Base-by-base conservation (phyloP, 2,888 invertebrate species). In the Magallana nippona region DNA sequence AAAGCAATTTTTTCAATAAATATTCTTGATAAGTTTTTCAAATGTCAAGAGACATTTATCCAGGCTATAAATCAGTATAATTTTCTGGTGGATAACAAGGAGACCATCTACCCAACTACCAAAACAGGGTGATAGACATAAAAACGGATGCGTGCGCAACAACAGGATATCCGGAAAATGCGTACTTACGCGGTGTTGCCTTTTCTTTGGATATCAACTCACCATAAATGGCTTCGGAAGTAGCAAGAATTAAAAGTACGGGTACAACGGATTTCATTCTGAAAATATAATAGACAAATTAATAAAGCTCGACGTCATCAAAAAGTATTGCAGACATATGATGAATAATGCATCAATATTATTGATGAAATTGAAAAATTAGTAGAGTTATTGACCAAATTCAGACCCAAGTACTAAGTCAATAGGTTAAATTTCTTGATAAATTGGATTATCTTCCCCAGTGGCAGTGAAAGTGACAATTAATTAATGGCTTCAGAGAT, bases 141-240 rank as follows among this genome's bases (percentile, higher is more conserved):
- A 71, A 71, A 5, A 71, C 71, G 22, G 27, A 32, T 71, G 71
- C 71, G 71, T 71, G 71, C 71, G 71, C 71, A 71, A 71, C 71
- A 71, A 71, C 71, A 71, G 71, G 71, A 71, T 71, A 71, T 71
- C 71, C 71, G 71, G 71, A 27, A 71, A 71, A 71, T 71, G 71
- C 71, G 71, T 71, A 71, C 71, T 71, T 71, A 71, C 71, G 71
- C 27, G 71, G 71, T 71, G 71, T 71, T 71, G 71, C 71, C 71
- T 71, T 71, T 13, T 71, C 71, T 71, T 71, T 71, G 71, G 71
- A 27, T 71, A 71, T 71, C 71, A 71, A 71, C 71, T 71, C 71
- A 71, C 71, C 71, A 71, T 71, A 71, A 27, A 71, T 71, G 71
- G 71, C 71, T 71, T 71, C 71, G 22, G 71, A 71, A 27, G 71